phyloP scores from a whole-genome alignment of 2,797 vertebrate species.

The Aphelocoma californica region DNA sequence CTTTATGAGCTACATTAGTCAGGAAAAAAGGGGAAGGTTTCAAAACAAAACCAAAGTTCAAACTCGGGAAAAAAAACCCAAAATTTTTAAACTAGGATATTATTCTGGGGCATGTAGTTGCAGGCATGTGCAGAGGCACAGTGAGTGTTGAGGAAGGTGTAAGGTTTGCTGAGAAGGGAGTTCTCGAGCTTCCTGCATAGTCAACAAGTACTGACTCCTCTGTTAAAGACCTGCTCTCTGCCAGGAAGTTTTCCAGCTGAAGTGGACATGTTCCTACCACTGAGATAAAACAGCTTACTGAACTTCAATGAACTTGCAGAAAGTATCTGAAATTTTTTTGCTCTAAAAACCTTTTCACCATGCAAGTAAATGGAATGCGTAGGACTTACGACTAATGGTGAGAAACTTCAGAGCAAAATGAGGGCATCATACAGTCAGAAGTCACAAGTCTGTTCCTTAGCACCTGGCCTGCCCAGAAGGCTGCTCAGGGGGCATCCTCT shows the following conservation, averaged over 20 bases:
- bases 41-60: conserved; percentile 57
- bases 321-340: not conserved
- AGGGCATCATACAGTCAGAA: not conserved
- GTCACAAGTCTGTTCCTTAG: not conserved
- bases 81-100: not conserved
- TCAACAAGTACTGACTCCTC: conserved; percentile 2
- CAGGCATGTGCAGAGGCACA: not conserved
- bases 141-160: not conserved
- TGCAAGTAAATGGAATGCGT: not conserved
- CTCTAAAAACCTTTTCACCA: not conserved
- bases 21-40: conserved; percentile 10
- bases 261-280: not conserved
- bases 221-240: not conserved
- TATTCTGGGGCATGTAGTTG: not conserved
- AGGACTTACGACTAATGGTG: not conserved
- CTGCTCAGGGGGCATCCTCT: not conserved
- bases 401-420: not conserved
- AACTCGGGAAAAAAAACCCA: not conserved
- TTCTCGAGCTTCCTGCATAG: not conserved
- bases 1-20: conserved; percentile 36
- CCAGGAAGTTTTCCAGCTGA: conserved; percentile 31
- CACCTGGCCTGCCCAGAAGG: not conserved
- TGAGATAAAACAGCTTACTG: not conserved
- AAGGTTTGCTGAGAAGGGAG: not conserved
- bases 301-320: conserved; percentile 5